A percentile compares a stretch with the other conserved stretches of the same genome.
Conservation (phyloP, 2,888 invertebrate genomes). For the Merodon equestris region DNA sequence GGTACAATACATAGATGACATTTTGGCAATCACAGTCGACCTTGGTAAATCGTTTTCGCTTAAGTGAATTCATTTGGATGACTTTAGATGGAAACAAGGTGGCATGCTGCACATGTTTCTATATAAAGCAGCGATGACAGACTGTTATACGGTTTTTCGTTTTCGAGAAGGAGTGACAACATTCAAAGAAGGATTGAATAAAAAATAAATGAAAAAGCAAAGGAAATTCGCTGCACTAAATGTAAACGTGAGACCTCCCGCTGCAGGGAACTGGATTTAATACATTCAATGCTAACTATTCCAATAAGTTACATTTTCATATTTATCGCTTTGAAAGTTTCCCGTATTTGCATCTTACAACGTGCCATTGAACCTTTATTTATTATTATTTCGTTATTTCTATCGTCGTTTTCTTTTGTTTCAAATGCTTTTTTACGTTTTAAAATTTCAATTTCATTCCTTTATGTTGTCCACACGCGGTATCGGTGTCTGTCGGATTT, state of each 20-base stretch:
- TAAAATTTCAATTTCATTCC: conserved; percentile 21
- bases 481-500: conserved; percentile 4
- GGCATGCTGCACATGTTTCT: too few relatives aligned
- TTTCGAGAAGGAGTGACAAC: too few relatives aligned
- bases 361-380: conserved; percentile 49
- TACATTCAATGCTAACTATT: conserved; percentile 37
- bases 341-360: conserved; percentile 39
- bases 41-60: conserved; percentile 31
- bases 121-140: too few relatives aligned
- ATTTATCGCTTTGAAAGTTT: conserved; percentile 21
- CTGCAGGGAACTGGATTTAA: too few relatives aligned
- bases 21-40: conserved; percentile 28
- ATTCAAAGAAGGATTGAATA: too few relatives aligned
- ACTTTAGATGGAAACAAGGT: conserved; percentile 48
- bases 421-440: conserved; percentile 20
- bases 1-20: too few relatives aligned
- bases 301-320: conserved; percentile 34
- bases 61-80: conserved; percentile 39
- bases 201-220: too few relatives aligned
- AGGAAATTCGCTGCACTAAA: too few relatives aligned
- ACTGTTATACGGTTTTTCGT: too few relatives aligned
- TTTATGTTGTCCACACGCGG: conserved; percentile 1
- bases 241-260: too few relatives aligned
- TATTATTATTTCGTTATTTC: conserved; percentile 25
- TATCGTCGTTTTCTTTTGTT: background rate